Evolutionary conservation across 1,140 invertebrate species (phyloP).

Genomic region (Rhizoglyphus robini): DNA sequence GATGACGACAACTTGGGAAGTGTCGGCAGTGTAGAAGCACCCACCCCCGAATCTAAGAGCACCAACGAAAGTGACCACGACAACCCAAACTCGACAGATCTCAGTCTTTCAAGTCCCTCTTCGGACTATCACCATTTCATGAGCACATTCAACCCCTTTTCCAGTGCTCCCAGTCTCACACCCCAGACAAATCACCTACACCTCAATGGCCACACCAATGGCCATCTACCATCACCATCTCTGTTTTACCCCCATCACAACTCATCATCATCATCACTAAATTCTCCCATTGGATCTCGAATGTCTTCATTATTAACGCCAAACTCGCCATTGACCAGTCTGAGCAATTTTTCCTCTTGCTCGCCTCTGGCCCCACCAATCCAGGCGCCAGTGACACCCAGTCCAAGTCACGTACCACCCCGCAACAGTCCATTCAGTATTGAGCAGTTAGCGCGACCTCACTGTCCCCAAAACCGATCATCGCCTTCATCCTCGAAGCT

Average conservation of each 20-base stretch:
- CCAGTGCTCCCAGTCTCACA: neutral
- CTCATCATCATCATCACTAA: conserved; percentile 5
- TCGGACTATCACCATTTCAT: neutral
- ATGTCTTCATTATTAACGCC: neutral
- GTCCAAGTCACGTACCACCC: neutral
- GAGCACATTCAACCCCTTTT: neutral
- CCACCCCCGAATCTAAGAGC: conserved; percentile 42
- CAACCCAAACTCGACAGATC: conserved; percentile 16
- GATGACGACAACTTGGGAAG: conserved; percentile 35
- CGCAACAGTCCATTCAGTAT: conserved; percentile 25
- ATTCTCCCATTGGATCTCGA: conserved; percentile 2
- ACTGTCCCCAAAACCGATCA: conserved; percentile 15
- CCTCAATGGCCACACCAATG: no score
- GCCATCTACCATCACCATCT: neutral
- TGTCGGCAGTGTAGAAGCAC: conserved; percentile 51
- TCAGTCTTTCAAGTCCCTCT: conserved; percentile 21
- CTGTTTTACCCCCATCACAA: neutral
- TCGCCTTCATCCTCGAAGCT: neutral
- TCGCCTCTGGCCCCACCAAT: conserved; percentile 3
- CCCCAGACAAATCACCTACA: conserved; percentile 4
- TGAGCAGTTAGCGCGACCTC: conserved; percentile 26
- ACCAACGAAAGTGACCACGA: conserved; percentile 26
- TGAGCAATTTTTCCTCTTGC: neutral
- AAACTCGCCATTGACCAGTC: neutral
- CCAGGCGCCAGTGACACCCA: neutral